These are phyloP conservation scores for Hypercompe scribonia DNA, from an alignment of 2,888 invertebrate species.

Conservation along the genomic window DNA sequence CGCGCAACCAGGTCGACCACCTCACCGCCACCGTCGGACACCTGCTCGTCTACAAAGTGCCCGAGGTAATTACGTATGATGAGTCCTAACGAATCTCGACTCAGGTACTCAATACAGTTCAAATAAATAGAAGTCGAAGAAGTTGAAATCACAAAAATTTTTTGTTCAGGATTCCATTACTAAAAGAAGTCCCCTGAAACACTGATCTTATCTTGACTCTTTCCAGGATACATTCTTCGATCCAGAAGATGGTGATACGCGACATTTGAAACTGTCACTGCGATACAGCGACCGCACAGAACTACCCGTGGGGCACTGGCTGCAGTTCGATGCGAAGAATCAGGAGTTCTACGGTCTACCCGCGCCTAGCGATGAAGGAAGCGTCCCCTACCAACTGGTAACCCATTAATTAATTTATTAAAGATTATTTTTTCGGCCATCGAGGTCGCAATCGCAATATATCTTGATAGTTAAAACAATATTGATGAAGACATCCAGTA, in stretches of 20 bases:
- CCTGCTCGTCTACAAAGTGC: conserved; percentile 91
- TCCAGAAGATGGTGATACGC: conserved; percentile 93
- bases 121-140: too few species aligned
- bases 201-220: conserved; percentile 62
- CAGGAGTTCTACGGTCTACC: conserved; percentile 96
- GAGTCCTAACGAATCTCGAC: conserved; percentile 79
- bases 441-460: too few species aligned
- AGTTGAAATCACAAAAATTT: too few species aligned
- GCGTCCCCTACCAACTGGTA: conserved; percentile 92
- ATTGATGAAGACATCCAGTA: too few species aligned
- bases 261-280: conserved; percentile 90
- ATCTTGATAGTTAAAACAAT: too few species aligned
- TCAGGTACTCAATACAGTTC: too few species aligned
- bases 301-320: conserved; percentile 91
- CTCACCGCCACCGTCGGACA: conserved; percentile 67
- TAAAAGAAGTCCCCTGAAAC: background rate
- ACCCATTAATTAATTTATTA: background rate
- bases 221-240: conserved; percentile 95
- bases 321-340: conserved; percentile 95
- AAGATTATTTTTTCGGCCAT: too few species aligned
- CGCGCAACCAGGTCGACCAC: background rate
- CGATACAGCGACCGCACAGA: conserved; percentile 90
- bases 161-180: too few species aligned
- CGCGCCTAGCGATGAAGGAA: conserved; percentile 89
- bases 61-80: conserved; percentile 92